A percentile compares a stretch with the other conserved stretches of the same genome.
phyloP scores from a whole-genome alignment of 2,113 vertebrate genomes.

The Dasyurus viverrinus region DNA sequence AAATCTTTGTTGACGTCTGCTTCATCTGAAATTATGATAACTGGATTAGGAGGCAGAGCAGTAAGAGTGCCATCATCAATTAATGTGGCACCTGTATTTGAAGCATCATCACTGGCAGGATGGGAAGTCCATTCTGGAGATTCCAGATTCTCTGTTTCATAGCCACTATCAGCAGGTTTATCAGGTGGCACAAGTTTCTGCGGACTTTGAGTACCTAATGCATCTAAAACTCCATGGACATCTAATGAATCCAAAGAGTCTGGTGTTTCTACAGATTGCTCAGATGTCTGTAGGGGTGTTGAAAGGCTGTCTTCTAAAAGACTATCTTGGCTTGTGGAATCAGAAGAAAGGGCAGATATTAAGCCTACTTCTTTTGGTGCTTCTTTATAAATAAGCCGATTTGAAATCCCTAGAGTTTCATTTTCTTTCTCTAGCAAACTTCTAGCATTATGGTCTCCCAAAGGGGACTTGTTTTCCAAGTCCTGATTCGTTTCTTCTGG shows the following conservation, averaged over 20 bases:
- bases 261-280: conserved; percentile 89
- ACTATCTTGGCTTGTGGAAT: conserved; percentile 93
- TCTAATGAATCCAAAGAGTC: conserved; percentile 95
- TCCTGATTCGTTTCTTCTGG: conserved; percentile 47
- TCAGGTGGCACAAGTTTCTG: conserved; percentile 92
- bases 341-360: conserved; percentile 86
- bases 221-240: conserved; percentile 86
- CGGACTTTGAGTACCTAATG: conserved; percentile 79
- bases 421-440: conserved; percentile 39
- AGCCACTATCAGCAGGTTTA: conserved; percentile 96
- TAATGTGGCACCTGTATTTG: conserved; percentile 75
- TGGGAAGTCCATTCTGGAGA: conserved; percentile 98
- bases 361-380: conserved; percentile 65
- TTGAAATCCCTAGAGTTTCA: conserved; percentile 38
- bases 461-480: conserved; percentile 14
- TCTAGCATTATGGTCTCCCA: conserved; percentile 31
- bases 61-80: background rate
- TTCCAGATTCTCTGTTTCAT: conserved; percentile 97
- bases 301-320: conserved; percentile 92
- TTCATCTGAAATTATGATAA: conserved; percentile 91
- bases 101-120: conserved; percentile 78
- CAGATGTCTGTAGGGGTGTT: conserved; percentile 82
- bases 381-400: conserved; percentile 54
- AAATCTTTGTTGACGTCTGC: conserved; percentile 69
- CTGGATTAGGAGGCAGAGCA: conserved; percentile 83